Base-by-base conservation (phyloP, 1,140 invertebrate species). In the Ladona fulva region DNA sequence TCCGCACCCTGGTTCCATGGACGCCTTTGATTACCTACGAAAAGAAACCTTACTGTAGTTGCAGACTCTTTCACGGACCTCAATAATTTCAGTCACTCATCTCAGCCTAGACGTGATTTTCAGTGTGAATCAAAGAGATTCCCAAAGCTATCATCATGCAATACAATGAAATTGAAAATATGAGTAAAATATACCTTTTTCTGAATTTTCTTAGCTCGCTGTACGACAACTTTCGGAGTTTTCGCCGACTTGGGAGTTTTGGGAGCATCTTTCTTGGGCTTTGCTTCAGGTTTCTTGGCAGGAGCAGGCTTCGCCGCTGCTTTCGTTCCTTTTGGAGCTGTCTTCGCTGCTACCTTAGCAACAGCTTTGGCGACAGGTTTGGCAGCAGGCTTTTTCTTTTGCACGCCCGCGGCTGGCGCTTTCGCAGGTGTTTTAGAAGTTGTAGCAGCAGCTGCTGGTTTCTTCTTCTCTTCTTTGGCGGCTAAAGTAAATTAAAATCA, bases 21-120 rank as follows among this genome's bases (percentile, higher is more conserved):
- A 92, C 89, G 80, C 97, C 96, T 86, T 97, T 97, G 74, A 96
- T 87, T 74, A 97, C 92, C 94, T 95, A 81, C 37, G 85, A 77
- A 75, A 25, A 77, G 25, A 59, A 24, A 25, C 44, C 0, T 24
- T 10, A 29, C 11, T 77, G 22, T 3, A 75, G 25, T 24, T 25
- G 59, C 22, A 42, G 29, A 1, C 8, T 37, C 3, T 37, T 37
- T 37, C 29, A 37, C 1, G 8, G 8, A 5, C 1, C 8, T 37
- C 29, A 37, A 5, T 37, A 5, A 1, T 37, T 37, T 37, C 29
- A 8, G 8, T 5, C 1, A 37, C 29, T 37, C 29, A 37, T 37
- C 8, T 37, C 29, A 37, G 29, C 8, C 3, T 37, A 5, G 8
- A 37, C 8, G 29, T n/a, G 8, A 37, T 37, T 37, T 37, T 37